Percentiles rank a stretch among this genome's conserved stretches.
These are phyloP conservation scores for Theocolax elegans DNA, from an alignment of 1,140 invertebrate genomes.

Conservation along the genomic window DNA sequence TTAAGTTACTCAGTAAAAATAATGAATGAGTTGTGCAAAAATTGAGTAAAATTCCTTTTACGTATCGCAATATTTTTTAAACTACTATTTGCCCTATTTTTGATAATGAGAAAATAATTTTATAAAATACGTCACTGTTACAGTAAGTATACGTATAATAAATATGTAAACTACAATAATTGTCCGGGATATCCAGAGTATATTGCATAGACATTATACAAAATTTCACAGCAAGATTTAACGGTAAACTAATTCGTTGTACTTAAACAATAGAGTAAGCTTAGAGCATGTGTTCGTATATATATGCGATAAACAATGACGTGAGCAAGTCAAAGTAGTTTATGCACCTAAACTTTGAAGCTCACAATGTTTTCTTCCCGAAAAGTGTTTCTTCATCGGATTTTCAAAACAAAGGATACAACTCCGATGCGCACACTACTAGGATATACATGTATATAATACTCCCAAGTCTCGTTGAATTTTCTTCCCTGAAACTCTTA, in stretches of 20 bases:
- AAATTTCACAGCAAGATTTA: background rate
- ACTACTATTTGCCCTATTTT: too few species aligned
- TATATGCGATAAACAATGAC: too few species aligned
- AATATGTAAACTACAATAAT: too few species aligned
- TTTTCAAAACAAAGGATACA: slow-evolving; percentile 7
- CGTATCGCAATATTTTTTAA: too few species aligned
- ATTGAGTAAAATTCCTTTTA: too few species aligned
- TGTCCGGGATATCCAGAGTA: background rate
- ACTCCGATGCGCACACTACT: background rate
- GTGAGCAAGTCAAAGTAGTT: background rate
- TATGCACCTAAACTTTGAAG: background rate
- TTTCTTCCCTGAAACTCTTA: background rate
- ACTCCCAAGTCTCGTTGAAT: background rate
- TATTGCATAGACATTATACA: background rate
- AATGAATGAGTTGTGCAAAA: too few species aligned
- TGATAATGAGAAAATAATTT: too few species aligned
- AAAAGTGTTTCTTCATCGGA: slow-evolving; percentile 3
- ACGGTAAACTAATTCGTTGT: background rate
- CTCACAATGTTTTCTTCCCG: background rate
- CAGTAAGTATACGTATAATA: too few species aligned
- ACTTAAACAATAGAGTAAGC: background rate
- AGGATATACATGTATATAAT: too few species aligned
- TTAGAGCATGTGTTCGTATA: background rate
- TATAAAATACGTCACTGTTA: too few species aligned
- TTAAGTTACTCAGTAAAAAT: too few species aligned